Base-by-base conservation (phyloP, 2,797 vertebrate genomes). In the Sandelia bainsii region DNA sequence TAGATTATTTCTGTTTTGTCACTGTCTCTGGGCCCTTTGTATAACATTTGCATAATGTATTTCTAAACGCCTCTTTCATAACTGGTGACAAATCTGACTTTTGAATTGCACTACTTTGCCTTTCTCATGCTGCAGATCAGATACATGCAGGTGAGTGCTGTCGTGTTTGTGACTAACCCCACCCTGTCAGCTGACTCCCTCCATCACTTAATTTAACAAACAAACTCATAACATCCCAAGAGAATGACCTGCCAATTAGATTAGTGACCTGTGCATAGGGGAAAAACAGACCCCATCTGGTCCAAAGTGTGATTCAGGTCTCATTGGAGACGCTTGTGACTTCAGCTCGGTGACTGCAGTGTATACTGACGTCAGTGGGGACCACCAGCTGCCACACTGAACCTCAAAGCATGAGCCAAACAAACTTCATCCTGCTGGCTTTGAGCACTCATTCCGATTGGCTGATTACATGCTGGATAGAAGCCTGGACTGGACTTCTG, bases 101-200 rank as follows among this genome's bases (percentile, higher is more conserved):
- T 69, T 91, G 62, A 86, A 86, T 81, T 86, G 65, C 67, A 20
- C 65, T 83, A 79, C 93, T 95, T 95, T 85, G 92, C 32, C 90
- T 87, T 86, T 86, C 88, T 75, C 93, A 97, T 53, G 98, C 98
- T 95, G 92, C 98, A 99, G 98, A 97, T 99, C 85, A 95, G 97
- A 92, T 98, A 98, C 80, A 97, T 99, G 97, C 98, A 99, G 98
- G 98, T 98, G 92, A 96, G 96, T 92, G 72, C 52, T 22, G 70
- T 77, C 85, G 69, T 80, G 76, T 46, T 83, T 64, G 29, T 87
- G 88, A 86, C 76, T 85, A 84, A 71, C 69, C 75, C 61, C 69
- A 67, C 58, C 56, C 59, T 72, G 66, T 84, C 81, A 81, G 58
- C 73, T 54, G 50, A 69, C 77, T 72, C 67, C 70, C 49, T 54